phyloP scores from a whole-genome alignment of 2,797 vertebrate species.

The Megaceryle alcyon region DNA sequence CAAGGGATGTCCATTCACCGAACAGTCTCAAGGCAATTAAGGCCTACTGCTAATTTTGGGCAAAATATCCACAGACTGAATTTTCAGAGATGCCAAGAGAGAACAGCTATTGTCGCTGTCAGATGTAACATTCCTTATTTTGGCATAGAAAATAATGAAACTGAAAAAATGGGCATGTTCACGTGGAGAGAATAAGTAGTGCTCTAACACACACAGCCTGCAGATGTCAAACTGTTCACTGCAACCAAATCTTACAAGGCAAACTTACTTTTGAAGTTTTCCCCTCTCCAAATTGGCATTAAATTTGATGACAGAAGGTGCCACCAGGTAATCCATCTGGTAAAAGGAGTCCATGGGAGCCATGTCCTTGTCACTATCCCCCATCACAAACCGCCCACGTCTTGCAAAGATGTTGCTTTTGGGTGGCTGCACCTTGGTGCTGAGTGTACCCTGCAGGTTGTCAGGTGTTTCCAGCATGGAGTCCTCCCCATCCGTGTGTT shows the following conservation, averaged over 20 bases:
- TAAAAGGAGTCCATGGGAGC: constrained; percentile 89
- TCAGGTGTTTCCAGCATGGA: constrained; percentile 52
- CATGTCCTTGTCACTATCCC: constrained; percentile 69
- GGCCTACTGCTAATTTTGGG: neutral
- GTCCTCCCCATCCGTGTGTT: constrained; percentile 79
- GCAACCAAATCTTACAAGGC: neutral
- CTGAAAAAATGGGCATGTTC: neutral
- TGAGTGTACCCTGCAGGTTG: neutral
- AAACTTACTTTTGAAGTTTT: constrained; percentile 70
- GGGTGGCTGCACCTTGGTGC: constrained; percentile 39
- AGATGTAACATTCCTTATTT: neutral
- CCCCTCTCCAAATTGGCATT: constrained; percentile 80
- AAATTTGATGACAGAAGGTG: constrained; percentile 78
- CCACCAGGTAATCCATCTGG: constrained; percentile 79
- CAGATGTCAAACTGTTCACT: neutral
- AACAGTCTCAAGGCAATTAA: neutral
- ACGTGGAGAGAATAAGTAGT: neutral
- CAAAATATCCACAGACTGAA: neutral
- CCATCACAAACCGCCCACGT: constrained; percentile 75
- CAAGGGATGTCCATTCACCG: neutral
- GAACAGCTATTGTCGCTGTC: neutral
- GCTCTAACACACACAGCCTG: neutral
- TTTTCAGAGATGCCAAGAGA: neutral
- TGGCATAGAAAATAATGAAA: neutral
- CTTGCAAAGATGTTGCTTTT: constrained; percentile 69